Evolutionary conservation across 2,888 invertebrate species (phyloP).

Genomic region (Antheraea assamensis): DNA sequence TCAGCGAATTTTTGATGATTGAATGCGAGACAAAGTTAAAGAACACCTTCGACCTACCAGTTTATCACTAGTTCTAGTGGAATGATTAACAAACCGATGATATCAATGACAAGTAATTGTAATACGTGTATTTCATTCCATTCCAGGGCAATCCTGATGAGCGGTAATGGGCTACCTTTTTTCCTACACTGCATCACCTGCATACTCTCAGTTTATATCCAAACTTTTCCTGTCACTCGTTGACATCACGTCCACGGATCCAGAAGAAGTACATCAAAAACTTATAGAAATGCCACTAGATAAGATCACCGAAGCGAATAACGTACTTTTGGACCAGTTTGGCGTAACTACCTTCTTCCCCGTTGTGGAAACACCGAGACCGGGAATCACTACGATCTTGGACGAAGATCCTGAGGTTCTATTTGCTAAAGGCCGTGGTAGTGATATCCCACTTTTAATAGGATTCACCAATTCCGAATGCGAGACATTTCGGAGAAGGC

Average conservation of each 20-base stretch:
- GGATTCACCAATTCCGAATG: constrained; percentile 68
- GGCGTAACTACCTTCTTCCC: constrained; percentile 63
- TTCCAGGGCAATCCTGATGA: constrained; percentile 68
- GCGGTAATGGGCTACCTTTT: constrained; percentile 55
- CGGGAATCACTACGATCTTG: constrained; percentile 59
- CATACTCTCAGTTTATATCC: constrained; percentile 48
- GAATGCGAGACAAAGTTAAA: too few relatives aligned
- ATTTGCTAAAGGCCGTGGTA: constrained; percentile 54
- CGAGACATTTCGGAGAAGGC: constrained; percentile 55
- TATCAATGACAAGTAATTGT: neutral
- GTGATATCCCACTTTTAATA: constrained; percentile 58
- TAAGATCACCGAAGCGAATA: constrained; percentile 55
- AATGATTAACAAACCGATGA: neutral
- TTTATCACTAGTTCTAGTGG: neutral
- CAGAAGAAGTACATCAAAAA: constrained; percentile 52
- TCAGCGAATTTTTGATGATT: too few relatives aligned
- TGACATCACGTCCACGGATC: constrained; percentile 61
- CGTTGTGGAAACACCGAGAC: constrained; percentile 56
- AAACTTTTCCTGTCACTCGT: constrained; percentile 61
- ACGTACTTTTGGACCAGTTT: constrained; percentile 45
- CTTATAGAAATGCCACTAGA: constrained; percentile 56
- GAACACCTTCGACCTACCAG: too few relatives aligned
- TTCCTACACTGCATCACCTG: constrained; percentile 59
- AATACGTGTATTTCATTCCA: constrained; percentile 32
- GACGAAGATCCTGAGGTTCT: constrained; percentile 62